Conservation (phyloP, 2,888 invertebrate genomes). For the Ophion obscuratus region DNA sequence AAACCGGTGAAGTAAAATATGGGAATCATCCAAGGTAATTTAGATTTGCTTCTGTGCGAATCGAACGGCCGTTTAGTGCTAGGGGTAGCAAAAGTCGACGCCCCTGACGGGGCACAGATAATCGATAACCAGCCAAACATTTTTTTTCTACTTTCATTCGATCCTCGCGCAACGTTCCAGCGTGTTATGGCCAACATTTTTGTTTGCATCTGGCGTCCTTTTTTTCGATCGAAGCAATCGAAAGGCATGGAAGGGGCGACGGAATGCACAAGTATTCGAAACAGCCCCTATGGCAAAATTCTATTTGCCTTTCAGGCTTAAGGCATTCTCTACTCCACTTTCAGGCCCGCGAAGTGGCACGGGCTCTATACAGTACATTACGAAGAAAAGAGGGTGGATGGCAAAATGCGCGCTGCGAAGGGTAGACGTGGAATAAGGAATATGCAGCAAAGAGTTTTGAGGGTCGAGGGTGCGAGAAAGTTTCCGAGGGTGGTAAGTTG, state of each 20-base stretch:
- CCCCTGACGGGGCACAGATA: background rate
- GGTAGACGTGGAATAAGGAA: slow-evolving; percentile 45
- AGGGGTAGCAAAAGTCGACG: background rate
- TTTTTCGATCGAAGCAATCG: slow-evolving; percentile 38
- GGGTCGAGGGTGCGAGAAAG: slow-evolving; percentile 65
- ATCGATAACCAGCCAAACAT: slow-evolving; percentile 12
- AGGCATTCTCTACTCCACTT: slow-evolving; percentile 22
- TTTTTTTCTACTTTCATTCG: background rate
- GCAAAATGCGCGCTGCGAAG: slow-evolving; percentile 20
- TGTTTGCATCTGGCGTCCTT: slow-evolving; percentile 9
- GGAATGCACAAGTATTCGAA: slow-evolving; percentile 5
- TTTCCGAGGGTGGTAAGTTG: slow-evolving; percentile 63
- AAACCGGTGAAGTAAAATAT: too few relatives aligned
- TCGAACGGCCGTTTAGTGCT: background rate
- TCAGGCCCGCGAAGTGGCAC: slow-evolving; percentile 47
- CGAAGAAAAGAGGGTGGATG: slow-evolving; percentile 38
- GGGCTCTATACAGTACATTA: slow-evolving; percentile 40
- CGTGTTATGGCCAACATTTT: slow-evolving; percentile 11
- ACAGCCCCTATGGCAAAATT: slow-evolving; percentile 61
- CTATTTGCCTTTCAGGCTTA: slow-evolving; percentile 64
- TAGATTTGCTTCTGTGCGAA: background rate
- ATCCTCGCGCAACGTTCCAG: background rate
- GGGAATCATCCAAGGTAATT: too few relatives aligned
- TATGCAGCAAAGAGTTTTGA: slow-evolving; percentile 57
- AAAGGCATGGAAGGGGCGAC: background rate